Percentiles rank a stretch among this genome's conserved stretches.
Evolutionary conservation across 2,888 invertebrate species (phyloP).

Genomic region (Diachrysia chrysitis): DNA sequence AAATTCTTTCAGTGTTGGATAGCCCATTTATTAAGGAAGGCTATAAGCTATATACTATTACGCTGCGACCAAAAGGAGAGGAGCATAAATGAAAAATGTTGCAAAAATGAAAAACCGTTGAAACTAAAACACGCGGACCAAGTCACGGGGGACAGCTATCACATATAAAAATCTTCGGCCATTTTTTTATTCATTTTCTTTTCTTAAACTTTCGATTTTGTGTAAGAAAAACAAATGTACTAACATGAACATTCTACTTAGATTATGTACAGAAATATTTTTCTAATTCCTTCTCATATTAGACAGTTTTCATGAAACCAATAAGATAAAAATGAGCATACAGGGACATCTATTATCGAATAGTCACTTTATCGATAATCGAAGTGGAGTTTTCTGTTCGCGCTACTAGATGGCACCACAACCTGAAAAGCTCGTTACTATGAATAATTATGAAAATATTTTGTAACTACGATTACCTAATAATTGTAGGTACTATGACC

Average conservation of each 20-base stretch:
- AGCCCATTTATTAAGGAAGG: too few species aligned
- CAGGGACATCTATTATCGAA: slow-evolving; percentile 72
- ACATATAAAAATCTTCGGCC: too few species aligned
- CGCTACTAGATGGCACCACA: slow-evolving; percentile 63
- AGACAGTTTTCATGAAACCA: slow-evolving; percentile 49
- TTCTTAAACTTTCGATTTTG: too few species aligned
- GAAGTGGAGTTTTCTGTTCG: slow-evolving; percentile 19
- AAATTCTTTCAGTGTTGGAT: too few species aligned
- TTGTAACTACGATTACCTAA: neutral
- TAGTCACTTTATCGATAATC: slow-evolving; percentile 56
- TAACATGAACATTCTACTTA: neutral
- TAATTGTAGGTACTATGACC: neutral
- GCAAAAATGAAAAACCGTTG: too few species aligned
- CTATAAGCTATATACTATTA: too few species aligned
- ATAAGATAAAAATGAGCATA: slow-evolving; percentile 1
- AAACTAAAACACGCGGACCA: too few species aligned
- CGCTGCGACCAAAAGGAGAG: too few species aligned
- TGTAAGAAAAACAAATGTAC: neutral
- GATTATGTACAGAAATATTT: neutral
- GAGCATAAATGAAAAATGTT: too few species aligned
- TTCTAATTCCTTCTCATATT: neutral
- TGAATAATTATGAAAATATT: neutral
- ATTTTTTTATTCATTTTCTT: too few species aligned
- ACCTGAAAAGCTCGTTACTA: neutral
- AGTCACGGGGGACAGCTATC: too few species aligned